Conservation (phyloP, 2,113 vertebrate genomes). For the Chelonoidis abingdonii region DNA sequence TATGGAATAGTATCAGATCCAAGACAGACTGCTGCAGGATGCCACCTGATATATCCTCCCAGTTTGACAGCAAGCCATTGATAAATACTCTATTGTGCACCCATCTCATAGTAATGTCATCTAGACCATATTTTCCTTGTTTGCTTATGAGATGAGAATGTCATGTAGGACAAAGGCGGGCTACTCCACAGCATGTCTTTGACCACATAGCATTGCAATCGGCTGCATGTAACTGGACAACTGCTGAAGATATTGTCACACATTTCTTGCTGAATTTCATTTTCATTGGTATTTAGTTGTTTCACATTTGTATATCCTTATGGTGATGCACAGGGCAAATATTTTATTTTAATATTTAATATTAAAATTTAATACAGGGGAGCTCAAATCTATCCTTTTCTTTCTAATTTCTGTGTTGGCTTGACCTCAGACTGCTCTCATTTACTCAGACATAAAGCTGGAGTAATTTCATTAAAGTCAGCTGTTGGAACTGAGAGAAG, state of each 20-base stretch:
- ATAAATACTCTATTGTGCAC: background rate
- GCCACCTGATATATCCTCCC: background rate
- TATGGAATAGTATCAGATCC: background rate
- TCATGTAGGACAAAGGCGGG: conserved; percentile 80
- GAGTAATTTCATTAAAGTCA: background rate
- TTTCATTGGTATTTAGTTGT: background rate
- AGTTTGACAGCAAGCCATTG: background rate
- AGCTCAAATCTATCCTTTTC: conserved; percentile 15
- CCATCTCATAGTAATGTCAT: background rate
- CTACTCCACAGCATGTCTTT: conserved; percentile 95
- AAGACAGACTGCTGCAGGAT: background rate
- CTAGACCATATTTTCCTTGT: background rate
- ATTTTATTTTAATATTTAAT: conserved; percentile 16
- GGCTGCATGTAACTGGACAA: conserved; percentile 92
- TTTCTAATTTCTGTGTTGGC: background rate
- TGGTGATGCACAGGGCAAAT: conserved; percentile 57
- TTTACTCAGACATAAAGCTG: background rate
- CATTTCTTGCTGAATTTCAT: background rate
- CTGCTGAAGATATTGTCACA: conserved; percentile 90
- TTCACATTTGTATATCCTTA: conserved; percentile 37
- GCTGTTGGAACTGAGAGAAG: conserved; percentile 19
- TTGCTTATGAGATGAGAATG: background rate
- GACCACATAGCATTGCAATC: conserved; percentile 91
- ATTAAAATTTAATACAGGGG: background rate
- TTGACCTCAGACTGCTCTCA: background rate